phyloP scores from a whole-genome alignment of 2,888 invertebrate species.

The Tiliacea citrago region DNA sequence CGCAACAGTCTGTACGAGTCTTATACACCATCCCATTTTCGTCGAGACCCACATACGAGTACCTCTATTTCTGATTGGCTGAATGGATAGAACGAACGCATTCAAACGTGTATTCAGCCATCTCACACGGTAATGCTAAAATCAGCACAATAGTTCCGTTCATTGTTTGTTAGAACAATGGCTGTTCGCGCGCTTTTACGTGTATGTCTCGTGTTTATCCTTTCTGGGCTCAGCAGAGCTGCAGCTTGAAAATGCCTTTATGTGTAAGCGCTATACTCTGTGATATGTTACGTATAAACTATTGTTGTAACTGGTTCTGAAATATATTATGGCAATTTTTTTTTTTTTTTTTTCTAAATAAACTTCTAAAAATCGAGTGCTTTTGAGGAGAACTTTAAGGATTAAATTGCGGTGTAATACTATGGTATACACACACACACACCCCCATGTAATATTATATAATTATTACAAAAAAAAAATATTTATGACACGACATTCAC shows the following conservation, averaged over 20 bases:
- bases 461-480: too few relatives aligned
- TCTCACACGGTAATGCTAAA: conserved; percentile 21
- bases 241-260: conserved; percentile 20
- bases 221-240: conserved; percentile 28
- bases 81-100: conserved; percentile 16
- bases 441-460: too few relatives aligned
- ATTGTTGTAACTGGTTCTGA: not conserved
- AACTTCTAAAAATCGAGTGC: too few relatives aligned
- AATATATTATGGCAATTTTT: not conserved
- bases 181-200: conserved; percentile 36
- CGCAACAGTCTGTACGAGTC: too few relatives aligned
- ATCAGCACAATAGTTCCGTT: conserved; percentile 46
- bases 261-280: not conserved
- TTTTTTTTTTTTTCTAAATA: too few relatives aligned
- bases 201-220: conserved; percentile 28
- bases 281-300: not conserved
- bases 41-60: too few relatives aligned
- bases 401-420: too few relatives aligned
- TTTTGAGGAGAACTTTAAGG: too few relatives aligned
- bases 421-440: too few relatives aligned
- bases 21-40: too few relatives aligned
- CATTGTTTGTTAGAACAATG: conserved; percentile 56
- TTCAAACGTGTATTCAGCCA: conserved; percentile 18
- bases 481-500: too few relatives aligned
- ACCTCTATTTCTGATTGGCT: too few relatives aligned